These are phyloP conservation scores for Pycnomerus fuliginosus DNA, from an alignment of 2,888 invertebrate genomes.

Conservation along the genomic window DNA sequence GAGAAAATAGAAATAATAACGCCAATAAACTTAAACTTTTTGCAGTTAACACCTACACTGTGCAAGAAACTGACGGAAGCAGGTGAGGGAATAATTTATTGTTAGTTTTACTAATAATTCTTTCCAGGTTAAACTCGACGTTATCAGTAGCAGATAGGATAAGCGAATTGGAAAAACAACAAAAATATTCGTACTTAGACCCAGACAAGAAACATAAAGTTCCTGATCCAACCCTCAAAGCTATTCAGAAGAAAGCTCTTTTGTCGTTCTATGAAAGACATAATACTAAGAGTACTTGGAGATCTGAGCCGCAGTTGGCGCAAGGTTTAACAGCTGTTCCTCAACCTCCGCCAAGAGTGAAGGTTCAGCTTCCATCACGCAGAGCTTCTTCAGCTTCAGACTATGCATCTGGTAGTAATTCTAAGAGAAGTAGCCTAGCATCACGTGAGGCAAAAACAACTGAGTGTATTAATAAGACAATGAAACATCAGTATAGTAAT, in stretches of 20 bases:
- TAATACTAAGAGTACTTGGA: conserved; percentile 51
- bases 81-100: conserved; percentile 9
- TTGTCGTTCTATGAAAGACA: conserved; percentile 79
- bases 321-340: conserved; percentile 29
- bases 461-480: conserved; percentile 40
- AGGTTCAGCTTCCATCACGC: conserved; percentile 55
- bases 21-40: conserved; percentile 64
- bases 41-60: conserved; percentile 69
- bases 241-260: conserved; percentile 79
- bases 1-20: conserved; percentile 49
- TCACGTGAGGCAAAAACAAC: conserved; percentile 44
- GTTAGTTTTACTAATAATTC: neutral
- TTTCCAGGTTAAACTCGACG: conserved; percentile 15
- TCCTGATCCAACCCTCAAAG: conserved; percentile 73
- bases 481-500: conserved; percentile 60
- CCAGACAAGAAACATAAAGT: conserved; percentile 72
- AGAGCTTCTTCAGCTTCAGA: conserved; percentile 70
- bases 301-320: conserved; percentile 61
- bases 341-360: conserved; percentile 40
- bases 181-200: conserved; percentile 69
- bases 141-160: conserved; percentile 68
- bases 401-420: conserved; percentile 58
- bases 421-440: conserved; percentile 52
- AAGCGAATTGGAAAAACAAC: conserved; percentile 63
- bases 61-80: conserved; percentile 48